Percentiles rank a stretch among this genome's conserved stretches.
Evolutionary conservation across 2,113 vertebrate species (phyloP).

Genomic region (Bos indicus): DNA sequence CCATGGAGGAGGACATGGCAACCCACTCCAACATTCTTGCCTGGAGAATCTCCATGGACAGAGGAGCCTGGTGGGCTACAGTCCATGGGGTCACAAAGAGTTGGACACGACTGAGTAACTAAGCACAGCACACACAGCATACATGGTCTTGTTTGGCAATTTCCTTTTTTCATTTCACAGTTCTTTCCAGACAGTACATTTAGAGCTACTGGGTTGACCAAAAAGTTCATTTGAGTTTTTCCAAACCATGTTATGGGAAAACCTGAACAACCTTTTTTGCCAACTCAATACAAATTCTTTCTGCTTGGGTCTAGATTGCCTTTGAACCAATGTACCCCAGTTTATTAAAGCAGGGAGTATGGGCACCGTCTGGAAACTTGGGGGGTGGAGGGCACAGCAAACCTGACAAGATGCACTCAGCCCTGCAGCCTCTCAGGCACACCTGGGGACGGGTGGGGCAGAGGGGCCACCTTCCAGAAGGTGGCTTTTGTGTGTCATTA

Average conservation of each 20-base stretch:
- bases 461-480: not conserved
- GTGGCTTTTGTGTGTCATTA: not conserved
- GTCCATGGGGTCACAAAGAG: not conserved
- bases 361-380: not conserved
- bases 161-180: not conserved
- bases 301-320: not conserved
- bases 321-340: not conserved
- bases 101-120: not conserved
- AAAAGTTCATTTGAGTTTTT: not conserved
- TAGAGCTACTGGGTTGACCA: not conserved
- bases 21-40: not conserved
- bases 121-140: not conserved
- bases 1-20: not conserved
- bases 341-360: not conserved
- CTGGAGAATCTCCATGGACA: not conserved
- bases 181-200: not conserved
- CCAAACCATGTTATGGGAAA: not conserved
- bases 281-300: not conserved
- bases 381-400: not conserved
- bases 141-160: not conserved
- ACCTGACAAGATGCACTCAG: too few species aligned
- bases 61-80: not conserved
- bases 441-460: not conserved
- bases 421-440: not conserved
- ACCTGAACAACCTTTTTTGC: not conserved